Percentiles rank a stretch among this genome's conserved stretches.
Conservation (phyloP, 2,888 invertebrate genomes). For the Nemotelus pantherinus region DNA sequence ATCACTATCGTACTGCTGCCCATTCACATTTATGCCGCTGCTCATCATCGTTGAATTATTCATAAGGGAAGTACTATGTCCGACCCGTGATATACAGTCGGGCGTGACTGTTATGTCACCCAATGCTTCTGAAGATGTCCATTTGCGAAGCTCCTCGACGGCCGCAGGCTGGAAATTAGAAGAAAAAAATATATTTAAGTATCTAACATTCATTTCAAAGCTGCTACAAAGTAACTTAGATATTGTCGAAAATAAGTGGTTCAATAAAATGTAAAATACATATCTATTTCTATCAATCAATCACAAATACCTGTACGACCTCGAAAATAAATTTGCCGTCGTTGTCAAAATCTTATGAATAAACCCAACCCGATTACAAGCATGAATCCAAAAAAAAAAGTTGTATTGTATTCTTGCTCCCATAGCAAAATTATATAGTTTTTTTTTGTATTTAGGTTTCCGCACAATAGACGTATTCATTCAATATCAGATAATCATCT, state of each 20-base stretch:
- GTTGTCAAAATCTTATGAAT: too few species aligned
- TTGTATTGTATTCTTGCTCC: constrained; percentile 7
- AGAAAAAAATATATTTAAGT: background rate
- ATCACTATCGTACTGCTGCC: background rate
- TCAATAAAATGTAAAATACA: too few species aligned
- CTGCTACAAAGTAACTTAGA: too few species aligned
- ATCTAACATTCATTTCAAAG: background rate
- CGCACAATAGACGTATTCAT: background rate
- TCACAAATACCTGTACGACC: too few species aligned
- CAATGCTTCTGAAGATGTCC: constrained; percentile 84
- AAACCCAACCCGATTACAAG: too few species aligned
- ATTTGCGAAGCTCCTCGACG: constrained; percentile 81
- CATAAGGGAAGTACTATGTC: constrained; percentile 46
- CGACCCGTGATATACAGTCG: constrained; percentile 76
- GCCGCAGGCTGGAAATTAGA: constrained; percentile 75
- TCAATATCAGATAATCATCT: too few species aligned
- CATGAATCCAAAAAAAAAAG: background rate
- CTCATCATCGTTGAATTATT: constrained; percentile 32
- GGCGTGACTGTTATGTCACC: constrained; percentile 85
- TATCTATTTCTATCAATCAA: too few species aligned
- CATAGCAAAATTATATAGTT: constrained; percentile 19
- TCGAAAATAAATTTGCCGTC: too few species aligned
- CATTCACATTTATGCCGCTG: constrained; percentile 24
- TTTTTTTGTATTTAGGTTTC: constrained; percentile 3
- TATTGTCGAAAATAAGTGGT: too few species aligned